Base-by-base conservation (phyloP, 2,888 invertebrate genomes). In the Orchestes rusci region DNA sequence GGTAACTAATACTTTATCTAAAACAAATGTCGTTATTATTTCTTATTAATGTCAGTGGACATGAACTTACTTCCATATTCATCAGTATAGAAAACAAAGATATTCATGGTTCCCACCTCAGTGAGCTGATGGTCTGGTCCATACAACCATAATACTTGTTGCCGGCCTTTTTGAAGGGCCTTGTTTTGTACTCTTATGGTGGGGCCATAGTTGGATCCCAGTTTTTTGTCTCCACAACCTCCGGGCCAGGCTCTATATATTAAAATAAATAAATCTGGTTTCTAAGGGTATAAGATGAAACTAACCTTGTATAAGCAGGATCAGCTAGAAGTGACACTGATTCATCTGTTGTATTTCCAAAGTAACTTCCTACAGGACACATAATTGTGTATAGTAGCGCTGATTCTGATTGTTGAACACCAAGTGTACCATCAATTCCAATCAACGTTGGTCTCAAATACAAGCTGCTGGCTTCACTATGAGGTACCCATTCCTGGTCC, bases 21-120 rank as follows among this genome's bases (percentile, higher is more conserved):
- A 17, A 69, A 70, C 56, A 23, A 23, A 23, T 23, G 10, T 23
- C 30, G 12, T 10, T 12, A 30, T n/a, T 30, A 30, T 8, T 30
- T 30, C 13, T n/a, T 30, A 10, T n/a, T 30, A 30, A 30, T 30
- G n/a, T n/a, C n/a, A n/a, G n/a, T n/a, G n/a, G n/a, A n/a, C 19
- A 27, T 2, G 10, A 20, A 59, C 68, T 68, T 69, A 93, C 93
- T 90, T 77, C 95, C 96, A 63, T 87, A 73, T 41, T 91, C 85
- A 63, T 96, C 89, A 52, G 84, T 75, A 70, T 82, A 84, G 59
- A 87, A 81, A 65, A 93, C 76, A 66, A 97, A 96, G 41, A 99
- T 80, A 66, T 99, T 99, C 99, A 99, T 99, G 10, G 96, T 90
- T 39, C 99, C 99, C 33, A 91, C 95, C 76, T 99, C 99, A 0